phyloP scores from a whole-genome alignment of 2,888 invertebrate species.

The Dryobota labecula region DNA sequence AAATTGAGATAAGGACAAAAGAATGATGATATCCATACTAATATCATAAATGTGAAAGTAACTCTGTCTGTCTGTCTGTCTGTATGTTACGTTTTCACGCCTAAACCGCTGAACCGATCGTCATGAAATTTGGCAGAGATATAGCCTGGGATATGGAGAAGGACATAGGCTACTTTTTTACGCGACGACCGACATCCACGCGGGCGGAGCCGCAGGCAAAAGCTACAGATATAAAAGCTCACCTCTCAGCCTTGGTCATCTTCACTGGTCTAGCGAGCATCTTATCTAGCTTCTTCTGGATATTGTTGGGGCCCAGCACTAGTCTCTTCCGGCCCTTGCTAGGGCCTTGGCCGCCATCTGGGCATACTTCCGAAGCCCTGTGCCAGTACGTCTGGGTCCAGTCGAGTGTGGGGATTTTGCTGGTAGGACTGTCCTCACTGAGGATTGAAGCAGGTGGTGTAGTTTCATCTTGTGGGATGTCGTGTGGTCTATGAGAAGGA shows the following conservation, averaged over 20 bases:
- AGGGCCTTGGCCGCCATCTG: constrained; percentile 21
- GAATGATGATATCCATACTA: too few relatives aligned
- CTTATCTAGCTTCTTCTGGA: constrained; percentile 71
- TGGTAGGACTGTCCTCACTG: constrained; percentile 2
- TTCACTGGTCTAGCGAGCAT: constrained; percentile 72
- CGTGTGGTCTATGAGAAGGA: not conserved
- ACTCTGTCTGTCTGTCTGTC: too few relatives aligned
- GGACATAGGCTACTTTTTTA: too few relatives aligned
- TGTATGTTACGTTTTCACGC: too few relatives aligned
- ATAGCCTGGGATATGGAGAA: too few relatives aligned
- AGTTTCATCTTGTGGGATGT: constrained; percentile 17
- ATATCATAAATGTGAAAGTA: too few relatives aligned
- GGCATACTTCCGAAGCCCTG: constrained; percentile 27
- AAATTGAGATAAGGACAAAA: not conserved
- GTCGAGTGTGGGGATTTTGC: constrained; percentile 35
- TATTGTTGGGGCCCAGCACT: constrained; percentile 40
- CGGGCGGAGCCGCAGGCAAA: too few relatives aligned
- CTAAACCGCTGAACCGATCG: too few relatives aligned
- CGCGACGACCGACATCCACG: too few relatives aligned
- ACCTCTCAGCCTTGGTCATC: constrained; percentile 73
- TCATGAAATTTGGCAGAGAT: too few relatives aligned
- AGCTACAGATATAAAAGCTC: too few relatives aligned
- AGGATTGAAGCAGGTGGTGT: not conserved
- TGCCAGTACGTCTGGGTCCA: constrained; percentile 55
- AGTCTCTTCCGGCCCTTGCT: constrained; percentile 29